Evolutionary conservation across 2,113 vertebrate genomes (phyloP), one percentile per base, ranked within the genome.

Genomic region (Phycodurus eques): DNA sequence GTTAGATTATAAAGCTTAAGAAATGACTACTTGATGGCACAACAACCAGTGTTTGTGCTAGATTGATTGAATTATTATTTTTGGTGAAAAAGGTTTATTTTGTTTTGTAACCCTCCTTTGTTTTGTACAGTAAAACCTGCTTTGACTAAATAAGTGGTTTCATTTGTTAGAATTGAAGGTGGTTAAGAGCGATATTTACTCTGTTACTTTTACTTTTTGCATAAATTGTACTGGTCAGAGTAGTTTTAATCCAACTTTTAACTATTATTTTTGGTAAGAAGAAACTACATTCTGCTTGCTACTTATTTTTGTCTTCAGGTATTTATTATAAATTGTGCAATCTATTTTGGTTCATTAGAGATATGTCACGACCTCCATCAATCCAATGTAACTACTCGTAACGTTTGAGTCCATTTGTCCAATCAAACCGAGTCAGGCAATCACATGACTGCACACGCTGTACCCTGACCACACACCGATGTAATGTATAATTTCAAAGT

Each of bases 81-180:
- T 88, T 56, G 42, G 79, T 89, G 80, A 83, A 78, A 76, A 77
- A 8, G 0, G 70, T 85, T 84, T 68, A 67, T 90, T 91, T 92
- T 88, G 76, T 85, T 88, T 88, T 71, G 80, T 86, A 79, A 80
- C 64, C 64, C 22, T 47, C 70, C 71, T 66, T 66, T 86, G 83
- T 92, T 93, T 92, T 91, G 86, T 91, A 91, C 90, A 90, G 81
- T 91, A 90, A 87, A 89, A 57, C 79, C 75, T 70, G 81, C 84
- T 92, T 91, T 83, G 80, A 85, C 72, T 80, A 84, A 70, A 82
- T 35, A 74, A 57, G 1, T 20, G 2, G 33, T 67, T 74, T 76
- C 51, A 17, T 75, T 72, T 77, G 14, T 80, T 76, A 6, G 10
- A 42, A 5, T 80, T 2, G 43, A 71, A 17, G 12, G 31, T 60